Percentiles rank a stretch among this genome's conserved stretches.
Evolutionary conservation across 1,140 invertebrate genomes (phyloP).

Genomic region (Eurosta solidaginis): DNA sequence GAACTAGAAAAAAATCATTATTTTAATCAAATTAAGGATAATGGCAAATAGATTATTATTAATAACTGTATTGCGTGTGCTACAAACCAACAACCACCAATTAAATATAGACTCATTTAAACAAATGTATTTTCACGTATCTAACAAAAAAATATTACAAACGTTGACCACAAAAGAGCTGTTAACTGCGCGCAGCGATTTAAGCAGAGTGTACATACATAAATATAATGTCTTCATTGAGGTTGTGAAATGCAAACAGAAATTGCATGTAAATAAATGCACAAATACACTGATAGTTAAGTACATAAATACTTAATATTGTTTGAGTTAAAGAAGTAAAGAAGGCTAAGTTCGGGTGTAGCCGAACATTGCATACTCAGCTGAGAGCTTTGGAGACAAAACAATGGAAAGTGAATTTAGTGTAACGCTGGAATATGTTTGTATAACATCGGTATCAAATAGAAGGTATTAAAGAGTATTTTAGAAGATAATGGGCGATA

Average conservation of each 20-base stretch:
- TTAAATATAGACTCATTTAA: neutral
- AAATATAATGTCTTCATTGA: constrained; percentile 7
- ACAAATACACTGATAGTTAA: neutral
- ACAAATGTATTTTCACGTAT: neutral
- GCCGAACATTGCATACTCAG: no score
- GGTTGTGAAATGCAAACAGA: neutral
- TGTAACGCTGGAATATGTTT: no score
- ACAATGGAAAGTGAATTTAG: no score
- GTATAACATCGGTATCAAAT: no score
- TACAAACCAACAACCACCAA: neutral
- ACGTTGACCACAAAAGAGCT: neutral
- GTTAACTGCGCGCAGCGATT: neutral
- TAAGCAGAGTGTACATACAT: no score
- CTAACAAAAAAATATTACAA: neutral
- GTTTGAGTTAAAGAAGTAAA: no score
- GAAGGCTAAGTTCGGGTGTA: no score
- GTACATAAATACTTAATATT: neutral
- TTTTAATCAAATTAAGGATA: neutral
- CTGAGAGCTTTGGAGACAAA: no score
- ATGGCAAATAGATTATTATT: constrained; percentile 18
- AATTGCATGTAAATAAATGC: neutral
- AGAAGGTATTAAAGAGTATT: no score
- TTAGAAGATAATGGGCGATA: no score
- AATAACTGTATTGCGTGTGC: constrained; percentile 16
- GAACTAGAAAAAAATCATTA: no score